These are phyloP conservation scores for Rhagologus leucostigma DNA, from an alignment of 2,113 vertebrate species.

Conservation along the genomic window DNA sequence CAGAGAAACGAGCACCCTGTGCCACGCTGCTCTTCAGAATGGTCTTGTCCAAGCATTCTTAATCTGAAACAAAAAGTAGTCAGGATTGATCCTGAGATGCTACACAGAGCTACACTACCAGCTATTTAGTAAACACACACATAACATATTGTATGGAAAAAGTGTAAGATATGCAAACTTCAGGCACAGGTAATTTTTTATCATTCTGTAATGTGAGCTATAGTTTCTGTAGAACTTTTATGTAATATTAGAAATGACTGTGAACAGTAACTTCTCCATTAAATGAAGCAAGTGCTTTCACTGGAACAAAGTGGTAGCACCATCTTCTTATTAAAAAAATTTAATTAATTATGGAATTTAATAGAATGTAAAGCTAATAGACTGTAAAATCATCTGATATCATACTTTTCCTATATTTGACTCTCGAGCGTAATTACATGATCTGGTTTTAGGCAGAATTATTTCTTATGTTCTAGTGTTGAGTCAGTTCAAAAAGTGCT, in stretches of 20 bases:
- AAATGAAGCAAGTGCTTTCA: neutral
- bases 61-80: neutral
- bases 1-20: neutral
- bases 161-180: neutral
- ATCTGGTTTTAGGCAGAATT: neutral
- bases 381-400: neutral
- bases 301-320: neutral
- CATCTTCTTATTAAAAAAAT: neutral
- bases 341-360: neutral
- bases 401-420: neutral
- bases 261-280: neutral
- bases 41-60: neutral
- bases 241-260: neutral
- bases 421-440: neutral
- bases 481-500: neutral
- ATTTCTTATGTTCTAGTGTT: neutral
- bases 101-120: neutral
- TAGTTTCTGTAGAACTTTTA: neutral
- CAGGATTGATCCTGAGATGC: neutral
- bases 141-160: neutral
- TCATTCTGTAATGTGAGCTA: neutral
- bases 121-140: neutral
- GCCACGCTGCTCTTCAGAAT: neutral
- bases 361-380: neutral
- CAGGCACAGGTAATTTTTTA: neutral